Evolutionary conservation across 2,888 invertebrate species (phyloP).

Genomic region (Mesorhabditis spiculigera): DNA sequence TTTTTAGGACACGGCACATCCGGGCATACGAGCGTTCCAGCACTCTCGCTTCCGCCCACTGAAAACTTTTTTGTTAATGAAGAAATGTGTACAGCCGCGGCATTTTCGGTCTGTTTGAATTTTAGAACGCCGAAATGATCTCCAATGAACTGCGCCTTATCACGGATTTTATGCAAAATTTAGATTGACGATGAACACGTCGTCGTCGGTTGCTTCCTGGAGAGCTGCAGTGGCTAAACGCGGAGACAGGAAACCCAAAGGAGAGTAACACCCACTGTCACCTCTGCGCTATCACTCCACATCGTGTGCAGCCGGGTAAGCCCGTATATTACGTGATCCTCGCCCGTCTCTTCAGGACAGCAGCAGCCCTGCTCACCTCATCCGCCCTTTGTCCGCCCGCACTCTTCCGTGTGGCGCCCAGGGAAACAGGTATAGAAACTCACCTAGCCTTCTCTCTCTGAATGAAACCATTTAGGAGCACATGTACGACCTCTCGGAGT

Average conservation of each 20-base stretch:
- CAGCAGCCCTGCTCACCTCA: conserved; percentile 76
- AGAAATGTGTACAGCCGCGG: conserved; percentile 71
- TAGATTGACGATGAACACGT: conserved; percentile 69
- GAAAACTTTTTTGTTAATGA: conserved; percentile 72
- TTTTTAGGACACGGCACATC: not conserved
- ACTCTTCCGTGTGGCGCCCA: conserved; percentile 74
- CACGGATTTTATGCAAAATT: not conserved
- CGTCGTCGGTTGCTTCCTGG: conserved; percentile 87
- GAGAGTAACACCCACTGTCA: conserved; percentile 77
- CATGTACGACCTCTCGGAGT: conserved; percentile 64
- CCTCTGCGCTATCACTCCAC: conserved; percentile 79
- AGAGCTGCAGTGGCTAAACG: conserved; percentile 82
- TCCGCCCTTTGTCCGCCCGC: conserved; percentile 80
- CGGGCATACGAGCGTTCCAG: conserved; percentile 65
- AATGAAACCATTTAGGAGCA: conserved; percentile 68
- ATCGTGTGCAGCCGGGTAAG: conserved; percentile 61
- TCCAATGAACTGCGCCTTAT: not conserved
- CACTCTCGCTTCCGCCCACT: conserved; percentile 65
- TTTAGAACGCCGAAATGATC: conserved; percentile 1
- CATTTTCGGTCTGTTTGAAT: conserved; percentile 27
- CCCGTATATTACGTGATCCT: no score
- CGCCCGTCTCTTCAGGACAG: conserved; percentile 66
- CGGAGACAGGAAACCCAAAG: conserved; percentile 77
- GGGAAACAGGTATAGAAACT: conserved; percentile 17
- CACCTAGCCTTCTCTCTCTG: no score